Evolutionary conservation across 2,797 vertebrate genomes (phyloP).

Genomic region (Anisognathus igniventris): DNA sequence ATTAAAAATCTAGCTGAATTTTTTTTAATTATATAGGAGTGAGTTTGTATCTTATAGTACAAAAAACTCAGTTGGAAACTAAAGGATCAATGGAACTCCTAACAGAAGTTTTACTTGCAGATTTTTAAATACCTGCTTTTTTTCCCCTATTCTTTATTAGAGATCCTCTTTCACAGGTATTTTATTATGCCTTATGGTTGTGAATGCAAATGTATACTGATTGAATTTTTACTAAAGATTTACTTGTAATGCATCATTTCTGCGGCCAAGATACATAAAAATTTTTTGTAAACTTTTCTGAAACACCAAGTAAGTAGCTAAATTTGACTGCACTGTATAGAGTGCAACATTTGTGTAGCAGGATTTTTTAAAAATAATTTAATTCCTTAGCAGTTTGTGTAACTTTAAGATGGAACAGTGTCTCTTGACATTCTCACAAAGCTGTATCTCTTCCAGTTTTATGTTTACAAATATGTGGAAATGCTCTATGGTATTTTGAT

Average conservation of each 20-base stretch:
- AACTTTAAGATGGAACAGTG: not conserved
- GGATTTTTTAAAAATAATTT: not conserved
- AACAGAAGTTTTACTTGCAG: not conserved
- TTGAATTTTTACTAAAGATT: not conserved
- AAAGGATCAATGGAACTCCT: not conserved
- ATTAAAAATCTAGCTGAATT: not conserved
- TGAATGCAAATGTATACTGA: not conserved
- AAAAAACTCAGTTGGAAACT: not conserved
- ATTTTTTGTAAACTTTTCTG: not conserved
- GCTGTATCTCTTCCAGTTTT: not conserved
- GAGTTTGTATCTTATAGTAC: not conserved
- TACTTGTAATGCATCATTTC: not conserved
- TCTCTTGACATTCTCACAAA: not conserved
- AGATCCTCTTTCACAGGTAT: not conserved
- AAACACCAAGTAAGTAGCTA: not conserved
- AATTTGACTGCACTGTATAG: not conserved
- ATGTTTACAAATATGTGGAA: not conserved
- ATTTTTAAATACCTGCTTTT: rapidly evolving
- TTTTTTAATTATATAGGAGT: not conserved
- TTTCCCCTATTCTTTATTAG: not conserved
- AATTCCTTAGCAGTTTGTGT: not conserved
- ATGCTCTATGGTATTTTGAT: not conserved
- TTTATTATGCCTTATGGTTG: not conserved
- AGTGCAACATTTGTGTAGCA: not conserved
- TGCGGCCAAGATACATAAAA: rapidly evolving